These are phyloP conservation scores for Protobothrops flavoviridis DNA, from an alignment of 2,113 vertebrate species.

Conservation along the genomic window DNA sequence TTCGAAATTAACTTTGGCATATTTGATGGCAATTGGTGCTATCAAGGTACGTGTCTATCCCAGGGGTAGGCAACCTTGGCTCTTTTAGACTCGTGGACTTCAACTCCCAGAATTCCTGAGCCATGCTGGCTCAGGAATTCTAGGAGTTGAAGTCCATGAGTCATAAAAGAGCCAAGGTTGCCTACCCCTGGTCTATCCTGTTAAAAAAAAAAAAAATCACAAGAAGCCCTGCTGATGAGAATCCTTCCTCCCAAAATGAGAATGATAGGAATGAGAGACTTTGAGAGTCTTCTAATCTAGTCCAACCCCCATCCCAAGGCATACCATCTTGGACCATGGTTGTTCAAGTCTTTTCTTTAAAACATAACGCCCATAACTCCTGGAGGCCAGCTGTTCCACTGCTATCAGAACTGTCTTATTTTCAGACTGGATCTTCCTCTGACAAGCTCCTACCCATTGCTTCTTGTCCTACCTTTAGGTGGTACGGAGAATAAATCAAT, in stretches of 20 bases:
- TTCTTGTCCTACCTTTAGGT: neutral
- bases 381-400: neutral
- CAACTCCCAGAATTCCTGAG: no score
- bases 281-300: neutral
- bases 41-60: neutral
- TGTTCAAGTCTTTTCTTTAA: neutral
- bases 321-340: neutral
- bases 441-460: neutral
- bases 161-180: no score
- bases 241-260: neutral
- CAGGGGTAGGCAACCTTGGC: no score
- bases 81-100: no score
- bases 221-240: neutral
- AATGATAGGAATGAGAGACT: neutral
- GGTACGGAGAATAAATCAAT: neutral
- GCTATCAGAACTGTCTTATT: neutral
- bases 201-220: neutral
- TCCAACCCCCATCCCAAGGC: neutral
- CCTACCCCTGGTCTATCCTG: neutral
- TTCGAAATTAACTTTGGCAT: neutral
- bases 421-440: neutral
- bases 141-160: no score
- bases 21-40: neutral
- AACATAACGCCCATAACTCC: neutral
- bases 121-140: no score